A percentile compares a stretch with the other conserved stretches of the same genome.
Evolutionary conservation across 2,888 invertebrate genomes (phyloP).

Genomic region (Glaucopsyche alexis): DNA sequence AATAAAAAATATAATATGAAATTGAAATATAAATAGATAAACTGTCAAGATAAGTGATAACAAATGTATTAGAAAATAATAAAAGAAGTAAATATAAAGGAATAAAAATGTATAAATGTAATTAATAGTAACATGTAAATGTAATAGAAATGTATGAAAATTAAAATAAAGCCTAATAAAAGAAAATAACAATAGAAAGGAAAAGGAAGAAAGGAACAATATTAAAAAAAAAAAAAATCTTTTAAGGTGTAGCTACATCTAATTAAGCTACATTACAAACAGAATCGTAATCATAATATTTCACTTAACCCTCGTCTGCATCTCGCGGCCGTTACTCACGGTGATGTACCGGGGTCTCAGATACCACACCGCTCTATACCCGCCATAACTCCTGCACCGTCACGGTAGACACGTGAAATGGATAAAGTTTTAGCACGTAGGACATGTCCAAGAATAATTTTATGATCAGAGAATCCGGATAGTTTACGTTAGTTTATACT

Average conservation of each 20-base stretch:
- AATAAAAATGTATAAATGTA: no score
- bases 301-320: constrained; percentile 18
- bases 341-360: constrained; percentile 13
- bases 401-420: constrained; percentile 17
- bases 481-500: not conserved
- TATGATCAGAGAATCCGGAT: not conserved
- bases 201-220: no score
- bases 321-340: constrained; percentile 8
- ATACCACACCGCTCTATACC: not conserved
- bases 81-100: no score
- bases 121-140: no score
- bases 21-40: no score
- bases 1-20: no score
- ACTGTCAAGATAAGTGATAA: no score
- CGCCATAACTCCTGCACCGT: constrained; percentile 9
- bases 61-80: no score
- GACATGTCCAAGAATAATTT: not conserved
- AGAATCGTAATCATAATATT: not conserved
- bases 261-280: constrained; percentile 1
- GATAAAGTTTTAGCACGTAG: constrained; percentile 17
- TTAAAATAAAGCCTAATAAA: no score
- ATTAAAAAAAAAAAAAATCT: no score
- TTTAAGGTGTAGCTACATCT: not conserved
- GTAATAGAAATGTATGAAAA: no score
- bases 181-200: no score